phyloP scores from a whole-genome alignment of 2,113 vertebrate species.

The Zapornia atra region DNA sequence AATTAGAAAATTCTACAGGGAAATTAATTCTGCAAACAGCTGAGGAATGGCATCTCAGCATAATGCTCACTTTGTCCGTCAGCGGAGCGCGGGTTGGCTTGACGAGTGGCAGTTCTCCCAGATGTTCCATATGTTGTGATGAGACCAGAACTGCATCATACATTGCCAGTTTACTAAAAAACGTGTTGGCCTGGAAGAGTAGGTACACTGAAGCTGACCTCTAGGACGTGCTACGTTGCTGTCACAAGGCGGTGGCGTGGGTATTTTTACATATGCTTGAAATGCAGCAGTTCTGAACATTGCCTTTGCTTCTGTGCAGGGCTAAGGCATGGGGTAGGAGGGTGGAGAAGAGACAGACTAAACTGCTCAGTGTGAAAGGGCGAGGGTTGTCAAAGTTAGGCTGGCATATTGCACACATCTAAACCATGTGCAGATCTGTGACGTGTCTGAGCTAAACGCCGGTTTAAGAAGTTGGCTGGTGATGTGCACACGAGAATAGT shows the following conservation, averaged over 20 bases:
- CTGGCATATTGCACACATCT: background rate
- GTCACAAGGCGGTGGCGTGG: background rate
- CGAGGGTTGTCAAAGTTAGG: background rate
- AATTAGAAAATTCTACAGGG: constrained; percentile 75
- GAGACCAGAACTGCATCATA: constrained; percentile 73
- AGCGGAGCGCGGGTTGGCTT: constrained; percentile 75
- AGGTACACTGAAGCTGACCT: background rate
- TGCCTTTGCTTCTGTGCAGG: background rate
- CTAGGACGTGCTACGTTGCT: background rate
- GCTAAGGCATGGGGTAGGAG: background rate
- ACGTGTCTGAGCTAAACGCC: background rate
- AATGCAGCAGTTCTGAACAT: background rate
- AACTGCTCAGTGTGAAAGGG: background rate
- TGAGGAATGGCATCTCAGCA: constrained; percentile 80
- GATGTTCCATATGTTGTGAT: constrained; percentile 83
- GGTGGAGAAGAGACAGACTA: background rate
- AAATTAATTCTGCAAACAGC: constrained; percentile 82
- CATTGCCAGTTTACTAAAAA: constrained; percentile 38
- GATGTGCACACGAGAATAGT: accelerated
- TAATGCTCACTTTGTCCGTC: constrained; percentile 76
- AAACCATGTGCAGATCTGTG: background rate
- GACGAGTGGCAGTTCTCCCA: constrained; percentile 79
- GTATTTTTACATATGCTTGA: background rate
- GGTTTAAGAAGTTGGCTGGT: background rate
- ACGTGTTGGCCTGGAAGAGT: constrained; percentile 16